Base-by-base conservation (phyloP, 2,888 invertebrate genomes). In the Acleris emargana region DNA sequence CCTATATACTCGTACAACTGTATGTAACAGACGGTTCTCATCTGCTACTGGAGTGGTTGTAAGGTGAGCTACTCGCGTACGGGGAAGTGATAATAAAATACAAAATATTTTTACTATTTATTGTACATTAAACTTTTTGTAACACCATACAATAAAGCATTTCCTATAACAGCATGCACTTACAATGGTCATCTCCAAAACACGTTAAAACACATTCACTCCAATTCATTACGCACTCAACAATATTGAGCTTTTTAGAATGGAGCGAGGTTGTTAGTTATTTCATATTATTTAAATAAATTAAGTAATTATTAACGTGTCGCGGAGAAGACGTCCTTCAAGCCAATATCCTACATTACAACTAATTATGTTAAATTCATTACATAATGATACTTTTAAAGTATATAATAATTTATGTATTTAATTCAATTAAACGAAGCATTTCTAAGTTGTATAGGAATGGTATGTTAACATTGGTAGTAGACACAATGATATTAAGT, bases 111-210 rank as follows among this genome's bases (percentile, higher is more conserved):
- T 86, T 80, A 78, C 81, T 79, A 75, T 89, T 88, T 90, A 91
- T 89, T 90, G 83, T 90, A 90, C 86, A 88, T 87, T 75, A 79
- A 81, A 60, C 66, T 69, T 82, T 82, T 81, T 84, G 78, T 88
- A 89, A 90, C 88, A 86, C 83, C 82, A 84, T 87, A 87, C 83
- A 83, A 78, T 82, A 78, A 88, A 89, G 89, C 89, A 81, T 82
- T 82, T 74, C 76, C 79, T 82, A 79, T 82, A 86, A 84, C 87
- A 84, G 77, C 82, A 84, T 83, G 80, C 83, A 78, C 76, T 75
- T 76, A 73, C 67, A 66, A 16, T 49, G 58, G 66, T 32, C 17
- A 22, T 59, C 64, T 49, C 55, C 57, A 58, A 67, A 62, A 68
- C 58, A 69, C 63, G 54, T 58, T 68, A 53, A 51, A 18, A 18